These are phyloP conservation scores for Cynopterus sphinx DNA, from an alignment of 2,797 vertebrate genomes.

Conservation along the genomic window DNA sequence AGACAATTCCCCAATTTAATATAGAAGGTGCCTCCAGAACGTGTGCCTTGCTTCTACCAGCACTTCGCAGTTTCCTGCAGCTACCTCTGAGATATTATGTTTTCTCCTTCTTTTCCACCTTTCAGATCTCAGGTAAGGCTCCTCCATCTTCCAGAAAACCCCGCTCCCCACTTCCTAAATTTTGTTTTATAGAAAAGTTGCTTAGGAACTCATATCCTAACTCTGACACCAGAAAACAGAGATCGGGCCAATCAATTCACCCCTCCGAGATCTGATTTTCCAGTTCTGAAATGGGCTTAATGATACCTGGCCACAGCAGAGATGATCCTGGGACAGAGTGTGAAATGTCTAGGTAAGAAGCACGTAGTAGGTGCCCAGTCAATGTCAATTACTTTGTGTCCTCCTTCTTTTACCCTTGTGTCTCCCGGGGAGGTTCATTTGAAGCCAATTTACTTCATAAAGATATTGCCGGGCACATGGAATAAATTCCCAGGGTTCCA, in stretches of 20 bases:
- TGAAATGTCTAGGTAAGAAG: fast-evolving
- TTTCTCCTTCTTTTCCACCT: background rate
- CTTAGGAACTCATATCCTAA: background rate
- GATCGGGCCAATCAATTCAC: fast-evolving
- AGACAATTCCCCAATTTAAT: background rate
- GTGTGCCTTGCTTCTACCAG: fast-evolving
- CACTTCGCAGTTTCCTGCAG: fast-evolving
- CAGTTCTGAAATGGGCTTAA: background rate
- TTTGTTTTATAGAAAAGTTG: background rate
- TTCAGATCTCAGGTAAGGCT: background rate
- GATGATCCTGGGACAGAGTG: fast-evolving
- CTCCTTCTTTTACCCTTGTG: background rate
- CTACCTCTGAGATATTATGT: fast-evolving
- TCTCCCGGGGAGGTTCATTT: background rate
- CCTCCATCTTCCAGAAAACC: background rate
- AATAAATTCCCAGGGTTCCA: constrained; percentile 28
- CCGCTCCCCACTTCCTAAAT: background rate
- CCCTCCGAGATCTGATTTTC: background rate
- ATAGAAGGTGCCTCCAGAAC: background rate
- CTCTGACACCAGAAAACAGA: background rate
- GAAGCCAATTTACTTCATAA: background rate
- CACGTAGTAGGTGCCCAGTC: background rate
- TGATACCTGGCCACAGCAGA: background rate
- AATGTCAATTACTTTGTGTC: background rate
- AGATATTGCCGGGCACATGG: background rate